Conservation (phyloP, 2,888 invertebrate genomes). For the Conchocele bisecta region DNA sequence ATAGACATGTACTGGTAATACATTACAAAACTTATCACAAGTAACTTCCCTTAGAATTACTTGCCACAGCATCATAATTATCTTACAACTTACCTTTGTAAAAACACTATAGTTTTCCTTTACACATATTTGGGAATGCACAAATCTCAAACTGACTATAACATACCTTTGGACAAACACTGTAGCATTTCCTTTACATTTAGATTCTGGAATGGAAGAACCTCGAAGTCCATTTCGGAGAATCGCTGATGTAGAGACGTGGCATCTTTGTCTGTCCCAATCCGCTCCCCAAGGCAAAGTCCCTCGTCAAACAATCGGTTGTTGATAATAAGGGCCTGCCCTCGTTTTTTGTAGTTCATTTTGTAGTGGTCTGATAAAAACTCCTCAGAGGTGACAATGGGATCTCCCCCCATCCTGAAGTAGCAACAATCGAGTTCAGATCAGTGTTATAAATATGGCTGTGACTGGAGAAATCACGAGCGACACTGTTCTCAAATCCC, state of each 20-base stretch:
- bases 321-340: constrained; percentile 94
- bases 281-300: constrained; percentile 80
- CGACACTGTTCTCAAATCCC: too few relatives aligned
- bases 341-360: constrained; percentile 91
- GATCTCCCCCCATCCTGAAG: constrained; percentile 24
- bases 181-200: constrained; percentile 88
- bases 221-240: constrained; percentile 86
- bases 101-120: too few relatives aligned
- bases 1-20: too few relatives aligned
- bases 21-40: too few relatives aligned
- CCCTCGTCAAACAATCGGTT: constrained; percentile 89
- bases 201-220: constrained; percentile 87
- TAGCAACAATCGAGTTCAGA: too few relatives aligned
- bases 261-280: constrained; percentile 94
- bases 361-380: constrained; percentile 87
- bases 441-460: too few relatives aligned
- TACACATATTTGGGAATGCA: too few relatives aligned
- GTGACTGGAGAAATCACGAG: too few relatives aligned
- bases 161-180: constrained; percentile 86
- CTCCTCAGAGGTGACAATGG: constrained; percentile 47
- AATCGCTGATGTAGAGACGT: constrained; percentile 87
- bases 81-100: too few relatives aligned
- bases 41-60: too few relatives aligned
- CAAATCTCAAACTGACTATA: too few relatives aligned
- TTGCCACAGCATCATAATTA: too few relatives aligned